A percentile compares a stretch with the other conserved stretches of the same genome.
phyloP scores from a whole-genome alignment of 1,140 invertebrate genomes.

The Zaprionus camerounensis region DNA sequence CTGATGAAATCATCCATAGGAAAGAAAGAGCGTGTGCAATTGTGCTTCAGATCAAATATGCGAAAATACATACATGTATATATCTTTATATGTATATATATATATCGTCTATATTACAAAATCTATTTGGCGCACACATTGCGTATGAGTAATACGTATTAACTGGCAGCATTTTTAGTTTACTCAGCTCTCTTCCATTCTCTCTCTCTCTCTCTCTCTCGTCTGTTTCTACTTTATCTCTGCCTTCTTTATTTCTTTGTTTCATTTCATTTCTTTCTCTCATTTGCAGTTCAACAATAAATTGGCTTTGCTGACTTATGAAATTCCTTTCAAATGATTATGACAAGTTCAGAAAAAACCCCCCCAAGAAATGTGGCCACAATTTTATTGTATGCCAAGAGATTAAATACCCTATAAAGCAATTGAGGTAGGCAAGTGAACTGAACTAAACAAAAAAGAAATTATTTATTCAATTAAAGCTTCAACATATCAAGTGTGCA shows the following conservation, averaged over 20 bases:
- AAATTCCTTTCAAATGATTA: slow-evolving; percentile 47
- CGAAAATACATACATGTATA: too few species aligned
- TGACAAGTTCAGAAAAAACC: slow-evolving; percentile 22
- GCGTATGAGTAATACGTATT: slow-evolving; percentile 45
- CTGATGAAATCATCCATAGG: slow-evolving; percentile 28
- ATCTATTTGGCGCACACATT: slow-evolving; percentile 20
- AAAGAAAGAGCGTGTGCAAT: slow-evolving; percentile 16
- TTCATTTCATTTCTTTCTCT: not conserved
- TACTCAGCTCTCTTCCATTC: not conserved
- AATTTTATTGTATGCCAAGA: not conserved
- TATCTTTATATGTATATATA: too few species aligned
- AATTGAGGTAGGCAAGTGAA: not conserved
- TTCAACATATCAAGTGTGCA: too few species aligned
- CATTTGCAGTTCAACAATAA: slow-evolving; percentile 33
- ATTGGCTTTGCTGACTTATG: slow-evolving; percentile 21
- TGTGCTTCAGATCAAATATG: slow-evolving; percentile 1
- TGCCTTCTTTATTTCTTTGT: not conserved
- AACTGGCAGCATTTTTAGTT: slow-evolving; percentile 7
- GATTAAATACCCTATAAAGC: not conserved
- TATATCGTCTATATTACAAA: too few species aligned
- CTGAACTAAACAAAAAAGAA: not conserved
- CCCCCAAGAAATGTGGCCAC: not conserved
- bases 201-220: not conserved
- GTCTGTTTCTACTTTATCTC: not conserved
- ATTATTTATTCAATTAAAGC: too few species aligned